Conservation (phyloP, 2,888 invertebrate genomes). For the Oligia strigilis region DNA sequence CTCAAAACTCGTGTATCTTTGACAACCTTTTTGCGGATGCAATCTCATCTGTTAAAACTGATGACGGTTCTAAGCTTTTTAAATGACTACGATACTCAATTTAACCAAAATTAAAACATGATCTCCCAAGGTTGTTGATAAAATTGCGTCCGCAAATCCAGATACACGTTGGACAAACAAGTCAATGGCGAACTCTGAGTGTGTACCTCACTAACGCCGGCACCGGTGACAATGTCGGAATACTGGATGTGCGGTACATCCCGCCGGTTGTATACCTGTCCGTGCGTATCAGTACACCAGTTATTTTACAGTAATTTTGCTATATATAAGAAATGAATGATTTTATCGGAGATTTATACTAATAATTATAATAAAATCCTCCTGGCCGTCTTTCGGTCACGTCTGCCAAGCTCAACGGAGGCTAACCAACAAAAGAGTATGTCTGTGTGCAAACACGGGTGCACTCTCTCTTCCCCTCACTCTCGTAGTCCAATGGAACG, state of each 20-base stretch:
- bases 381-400: not conserved
- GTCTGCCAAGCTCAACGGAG: not conserved
- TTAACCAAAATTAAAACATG: not conserved
- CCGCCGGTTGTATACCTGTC: conserved; percentile 92
- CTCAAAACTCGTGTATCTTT: conserved; percentile 75
- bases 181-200: conserved; percentile 80
- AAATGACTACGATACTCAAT: not conserved
- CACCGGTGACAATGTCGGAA: conserved; percentile 95
- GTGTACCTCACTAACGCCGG: conserved; percentile 93
- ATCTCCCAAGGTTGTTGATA: conserved; percentile 9
- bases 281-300: conserved; percentile 79
- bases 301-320: conserved; percentile 68
- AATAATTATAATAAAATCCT: not conserved
- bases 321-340: conserved; percentile 41
- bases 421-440: not conserved
- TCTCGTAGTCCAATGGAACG: not conserved
- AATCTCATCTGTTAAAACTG: conserved; percentile 66
- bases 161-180: conserved; percentile 77
- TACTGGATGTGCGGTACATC: conserved; percentile 97
- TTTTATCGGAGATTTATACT: not conserved
- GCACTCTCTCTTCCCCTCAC: not conserved
- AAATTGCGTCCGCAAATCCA: conserved; percentile 75
- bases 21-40: conserved; percentile 69
- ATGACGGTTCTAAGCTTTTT: not conserved
- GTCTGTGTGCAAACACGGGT: too few species aligned